Conservation (phyloP, 2,888 invertebrate genomes). For the Heliconius sara region DNA sequence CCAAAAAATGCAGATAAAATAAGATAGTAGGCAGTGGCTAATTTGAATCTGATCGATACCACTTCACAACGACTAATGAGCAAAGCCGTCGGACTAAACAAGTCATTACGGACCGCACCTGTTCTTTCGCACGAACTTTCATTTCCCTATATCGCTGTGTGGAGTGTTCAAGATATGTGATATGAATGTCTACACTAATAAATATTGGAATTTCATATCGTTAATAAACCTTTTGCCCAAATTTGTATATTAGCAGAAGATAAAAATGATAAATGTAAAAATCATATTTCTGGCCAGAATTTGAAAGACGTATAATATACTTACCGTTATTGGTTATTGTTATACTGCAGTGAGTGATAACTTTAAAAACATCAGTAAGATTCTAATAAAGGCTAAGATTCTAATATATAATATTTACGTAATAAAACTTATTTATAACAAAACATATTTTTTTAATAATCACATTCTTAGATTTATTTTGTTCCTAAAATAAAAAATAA, state of each 20-base stretch:
- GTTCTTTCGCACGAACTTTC: constrained; percentile 71
- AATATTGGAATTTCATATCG: constrained; percentile 50
- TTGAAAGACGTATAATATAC: background rate
- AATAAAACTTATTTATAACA: background rate
- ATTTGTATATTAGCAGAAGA: constrained; percentile 12
- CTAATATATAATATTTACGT: background rate
- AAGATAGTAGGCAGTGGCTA: constrained; percentile 62
- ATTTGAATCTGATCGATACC: constrained; percentile 67
- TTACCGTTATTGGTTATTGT: background rate
- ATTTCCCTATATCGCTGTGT: constrained; percentile 61
- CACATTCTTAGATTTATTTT: background rate
- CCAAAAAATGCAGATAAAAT: constrained; percentile 49
- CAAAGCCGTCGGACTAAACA: constrained; percentile 71
- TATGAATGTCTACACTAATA: constrained; percentile 72
- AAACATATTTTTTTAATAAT: background rate
- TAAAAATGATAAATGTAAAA: constrained; percentile 18
- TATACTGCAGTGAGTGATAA: background rate
- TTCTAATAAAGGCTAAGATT: background rate
- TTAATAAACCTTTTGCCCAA: constrained; percentile 15
- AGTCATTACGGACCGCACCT: constrained; percentile 67
- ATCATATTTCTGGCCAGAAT: background rate
- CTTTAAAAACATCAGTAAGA: background rate
- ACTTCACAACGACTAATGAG: constrained; percentile 74
- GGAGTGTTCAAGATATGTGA: constrained; percentile 63
- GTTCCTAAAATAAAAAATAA: background rate